phyloP scores from a whole-genome alignment of 2,113 vertebrate genomes.

The Piprites chloris region DNA sequence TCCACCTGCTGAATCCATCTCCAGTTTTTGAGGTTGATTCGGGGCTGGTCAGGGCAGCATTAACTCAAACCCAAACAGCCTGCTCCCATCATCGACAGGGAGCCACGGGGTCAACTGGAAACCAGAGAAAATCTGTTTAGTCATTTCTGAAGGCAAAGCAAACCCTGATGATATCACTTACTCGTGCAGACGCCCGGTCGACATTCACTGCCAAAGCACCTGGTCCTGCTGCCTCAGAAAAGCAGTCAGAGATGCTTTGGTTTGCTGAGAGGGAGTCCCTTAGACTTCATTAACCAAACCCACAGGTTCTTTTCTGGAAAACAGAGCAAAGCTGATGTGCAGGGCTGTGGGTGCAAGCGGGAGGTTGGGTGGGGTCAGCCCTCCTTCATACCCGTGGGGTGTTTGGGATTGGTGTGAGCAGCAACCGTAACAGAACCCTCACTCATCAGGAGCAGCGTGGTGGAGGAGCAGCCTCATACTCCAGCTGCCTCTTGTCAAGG shows the following conservation, averaged over 20 bases:
- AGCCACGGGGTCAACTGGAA: constrained; percentile 26
- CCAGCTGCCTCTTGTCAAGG: background rate
- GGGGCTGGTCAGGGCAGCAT: background rate
- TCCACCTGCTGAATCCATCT: constrained; percentile 12
- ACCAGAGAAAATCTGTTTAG: constrained; percentile 53
- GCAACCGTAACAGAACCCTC: background rate
- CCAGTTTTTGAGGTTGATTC: constrained; percentile 4
- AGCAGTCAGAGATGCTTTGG: background rate
- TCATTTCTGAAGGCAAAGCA: constrained; percentile 31
- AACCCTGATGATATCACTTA: constrained; percentile 1
- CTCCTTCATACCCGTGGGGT: background rate
- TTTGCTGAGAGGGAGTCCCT: background rate
- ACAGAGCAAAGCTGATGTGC: background rate
- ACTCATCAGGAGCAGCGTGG: fast-evolving
- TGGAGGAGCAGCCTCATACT: background rate
- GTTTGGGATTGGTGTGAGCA: background rate
- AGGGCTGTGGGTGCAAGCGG: fast-evolving
- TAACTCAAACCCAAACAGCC: background rate
- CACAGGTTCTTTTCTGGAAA: background rate
- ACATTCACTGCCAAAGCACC: background rate
- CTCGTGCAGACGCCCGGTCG: background rate
- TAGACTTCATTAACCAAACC: background rate
- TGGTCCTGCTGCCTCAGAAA: background rate
- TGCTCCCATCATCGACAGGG: background rate
- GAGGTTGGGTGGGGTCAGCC: background rate